Percentiles rank a stretch among this genome's conserved stretches.
Evolutionary conservation across 2,113 vertebrate species (phyloP).

Genomic region (Ceyx margarethae): DNA sequence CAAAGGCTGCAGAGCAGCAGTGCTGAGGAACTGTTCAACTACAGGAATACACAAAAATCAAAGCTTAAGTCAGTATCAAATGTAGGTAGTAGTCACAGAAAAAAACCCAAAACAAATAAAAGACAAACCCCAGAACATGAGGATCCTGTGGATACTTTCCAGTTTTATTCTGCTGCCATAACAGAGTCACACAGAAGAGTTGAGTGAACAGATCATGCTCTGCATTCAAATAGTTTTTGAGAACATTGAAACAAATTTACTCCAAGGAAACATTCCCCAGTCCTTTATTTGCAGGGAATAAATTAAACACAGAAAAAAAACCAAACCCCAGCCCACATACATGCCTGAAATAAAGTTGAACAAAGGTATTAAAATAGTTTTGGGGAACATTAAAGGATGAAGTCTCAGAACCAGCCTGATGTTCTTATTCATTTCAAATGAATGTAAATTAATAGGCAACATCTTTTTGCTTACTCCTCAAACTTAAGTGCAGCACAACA

Average conservation of each 20-base stretch:
- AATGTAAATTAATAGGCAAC: conserved; percentile 39
- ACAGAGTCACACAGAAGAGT: conserved; percentile 57
- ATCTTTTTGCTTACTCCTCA: conserved; percentile 21
- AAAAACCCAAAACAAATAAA: background rate
- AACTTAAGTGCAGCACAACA: conserved; percentile 43
- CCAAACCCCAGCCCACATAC: conserved; percentile 8
- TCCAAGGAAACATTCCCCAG: conserved; percentile 26
- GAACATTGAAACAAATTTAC: conserved; percentile 50
- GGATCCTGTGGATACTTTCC: conserved; percentile 12
- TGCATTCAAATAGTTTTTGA: conserved; percentile 51
- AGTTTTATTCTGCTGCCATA: conserved; percentile 74
- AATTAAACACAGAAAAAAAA: conserved; percentile 54
- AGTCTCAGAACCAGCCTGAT: conserved; percentile 64
- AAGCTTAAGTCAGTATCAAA: background rate
- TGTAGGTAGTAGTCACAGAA: background rate
- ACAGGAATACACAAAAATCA: background rate
- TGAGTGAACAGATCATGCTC: conserved; percentile 64
- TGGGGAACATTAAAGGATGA: conserved; percentile 50
- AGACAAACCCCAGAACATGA: background rate
- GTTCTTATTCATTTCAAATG: conserved; percentile 30
- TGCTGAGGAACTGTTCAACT: background rate
- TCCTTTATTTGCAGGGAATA: conserved; percentile 64
- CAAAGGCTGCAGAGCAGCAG: background rate
- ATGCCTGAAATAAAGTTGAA: conserved; percentile 61
- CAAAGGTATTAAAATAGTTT: conserved; percentile 8